phyloP scores from a whole-genome alignment of 2,888 invertebrate genomes.

The Cerastis rubricosa region DNA sequence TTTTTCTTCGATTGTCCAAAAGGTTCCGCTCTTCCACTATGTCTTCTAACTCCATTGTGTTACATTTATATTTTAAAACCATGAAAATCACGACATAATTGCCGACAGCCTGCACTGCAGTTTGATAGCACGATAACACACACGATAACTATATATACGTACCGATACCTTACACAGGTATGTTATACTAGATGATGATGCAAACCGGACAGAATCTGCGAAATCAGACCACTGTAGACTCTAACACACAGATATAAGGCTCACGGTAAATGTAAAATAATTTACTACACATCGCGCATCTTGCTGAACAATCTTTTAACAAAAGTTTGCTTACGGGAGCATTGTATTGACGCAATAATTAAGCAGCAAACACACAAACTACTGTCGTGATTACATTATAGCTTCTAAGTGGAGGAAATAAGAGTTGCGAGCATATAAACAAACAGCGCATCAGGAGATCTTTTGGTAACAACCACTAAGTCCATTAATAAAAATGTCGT shows the following conservation, averaged over 20 bases:
- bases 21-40: conserved; percentile 53
- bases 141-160: conserved; percentile 37
- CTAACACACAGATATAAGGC: conserved; percentile 18
- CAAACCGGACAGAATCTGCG: conserved; percentile 13
- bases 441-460: not conserved
- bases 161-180: conserved; percentile 39
- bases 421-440: not conserved
- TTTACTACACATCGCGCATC: conserved; percentile 7
- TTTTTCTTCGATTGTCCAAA: conserved; percentile 31
- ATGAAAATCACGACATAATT: conserved; percentile 59
- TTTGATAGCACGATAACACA: conserved; percentile 59
- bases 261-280: not conserved
- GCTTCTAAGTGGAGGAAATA: conserved; percentile 3
- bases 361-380: conserved; percentile 27
- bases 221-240: conserved; percentile 29
- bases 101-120: conserved; percentile 34
- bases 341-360: conserved; percentile 38
- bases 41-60: conserved; percentile 57
- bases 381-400: conserved; percentile 14
- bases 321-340: conserved; percentile 29
- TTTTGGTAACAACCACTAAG: not conserved
- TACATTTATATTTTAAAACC: conserved; percentile 33
- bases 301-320: conserved; percentile 20
- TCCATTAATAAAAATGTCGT: not conserved
- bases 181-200: conserved; percentile 27